phyloP scores from a whole-genome alignment of 2,113 vertebrate genomes.

The Pogonocichla stellata region DNA sequence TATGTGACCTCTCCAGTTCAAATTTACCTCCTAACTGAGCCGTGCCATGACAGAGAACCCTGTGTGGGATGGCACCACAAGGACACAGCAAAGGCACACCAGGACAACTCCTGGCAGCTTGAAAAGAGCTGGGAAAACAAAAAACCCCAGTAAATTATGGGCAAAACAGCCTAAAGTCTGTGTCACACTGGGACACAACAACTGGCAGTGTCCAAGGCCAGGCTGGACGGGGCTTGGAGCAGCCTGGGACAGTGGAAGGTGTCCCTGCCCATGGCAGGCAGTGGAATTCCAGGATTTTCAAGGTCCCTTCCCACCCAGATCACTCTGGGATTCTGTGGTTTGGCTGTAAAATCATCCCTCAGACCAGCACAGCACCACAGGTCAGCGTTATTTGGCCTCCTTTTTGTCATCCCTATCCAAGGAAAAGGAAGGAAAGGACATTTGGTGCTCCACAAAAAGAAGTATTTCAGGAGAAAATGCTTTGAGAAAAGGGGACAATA shows the following conservation, averaged over 20 bases:
- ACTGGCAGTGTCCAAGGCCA: background rate
- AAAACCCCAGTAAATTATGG: background rate
- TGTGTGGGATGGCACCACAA: accelerated
- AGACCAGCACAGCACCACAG: background rate
- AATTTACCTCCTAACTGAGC: background rate
- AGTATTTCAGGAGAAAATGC: background rate
- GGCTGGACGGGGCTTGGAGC: background rate
- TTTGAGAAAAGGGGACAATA: background rate
- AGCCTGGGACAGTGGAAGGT: background rate
- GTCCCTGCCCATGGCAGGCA: background rate
- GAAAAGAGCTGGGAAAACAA: background rate
- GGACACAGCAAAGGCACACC: background rate
- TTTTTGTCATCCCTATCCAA: background rate
- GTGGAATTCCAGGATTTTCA: background rate
- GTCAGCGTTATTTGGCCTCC: background rate
- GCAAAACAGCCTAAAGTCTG: background rate
- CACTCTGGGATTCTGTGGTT: background rate
- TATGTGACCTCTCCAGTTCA: background rate
- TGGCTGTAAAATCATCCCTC: background rate
- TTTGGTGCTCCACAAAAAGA: background rate
- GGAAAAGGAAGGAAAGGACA: background rate
- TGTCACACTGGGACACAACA: background rate
- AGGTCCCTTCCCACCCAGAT: background rate
- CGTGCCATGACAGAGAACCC: background rate
- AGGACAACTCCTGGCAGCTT: background rate